Percentiles rank a stretch among this genome's conserved stretches.
These are phyloP conservation scores for Papilio elwesi DNA, from an alignment of 2,888 invertebrate species.

Conservation along the genomic window DNA sequence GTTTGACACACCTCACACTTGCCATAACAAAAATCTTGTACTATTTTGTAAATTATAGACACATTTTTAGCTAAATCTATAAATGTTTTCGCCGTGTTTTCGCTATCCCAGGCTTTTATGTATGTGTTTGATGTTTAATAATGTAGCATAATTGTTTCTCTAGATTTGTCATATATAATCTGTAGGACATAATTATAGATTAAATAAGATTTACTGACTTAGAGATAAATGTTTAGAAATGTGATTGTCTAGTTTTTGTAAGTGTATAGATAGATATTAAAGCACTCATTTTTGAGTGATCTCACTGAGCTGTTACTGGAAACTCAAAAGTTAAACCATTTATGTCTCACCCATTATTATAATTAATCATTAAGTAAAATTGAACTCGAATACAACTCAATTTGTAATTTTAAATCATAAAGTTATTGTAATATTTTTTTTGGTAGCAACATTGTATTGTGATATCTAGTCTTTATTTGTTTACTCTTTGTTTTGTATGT, in stretches of 20 bases:
- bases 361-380: conserved; percentile 4
- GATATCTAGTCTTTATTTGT: no score
- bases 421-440: no score
- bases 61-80: not conserved
- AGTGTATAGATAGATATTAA: conserved; percentile 48
- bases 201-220: conserved; percentile 31
- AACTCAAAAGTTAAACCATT: conserved; percentile 33
- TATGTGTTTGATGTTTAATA: conserved; percentile 9
- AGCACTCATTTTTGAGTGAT: conserved; percentile 38
- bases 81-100: conserved; percentile 10
- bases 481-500: no score
- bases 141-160: conserved; percentile 32
- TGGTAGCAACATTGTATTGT: no score
- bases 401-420: not conserved
- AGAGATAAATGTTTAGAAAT: conserved; percentile 60
- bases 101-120: conserved; percentile 9
- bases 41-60: not conserved
- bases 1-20: not conserved
- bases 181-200: conserved; percentile 31
- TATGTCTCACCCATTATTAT: not conserved
- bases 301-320: conserved; percentile 30
- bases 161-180: conserved; percentile 28
- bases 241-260: conserved; percentile 73
- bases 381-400: not conserved
- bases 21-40: not conserved